Base-by-base conservation (phyloP, 1,140 invertebrate species). In the Drosophila mauritiana region DNA sequence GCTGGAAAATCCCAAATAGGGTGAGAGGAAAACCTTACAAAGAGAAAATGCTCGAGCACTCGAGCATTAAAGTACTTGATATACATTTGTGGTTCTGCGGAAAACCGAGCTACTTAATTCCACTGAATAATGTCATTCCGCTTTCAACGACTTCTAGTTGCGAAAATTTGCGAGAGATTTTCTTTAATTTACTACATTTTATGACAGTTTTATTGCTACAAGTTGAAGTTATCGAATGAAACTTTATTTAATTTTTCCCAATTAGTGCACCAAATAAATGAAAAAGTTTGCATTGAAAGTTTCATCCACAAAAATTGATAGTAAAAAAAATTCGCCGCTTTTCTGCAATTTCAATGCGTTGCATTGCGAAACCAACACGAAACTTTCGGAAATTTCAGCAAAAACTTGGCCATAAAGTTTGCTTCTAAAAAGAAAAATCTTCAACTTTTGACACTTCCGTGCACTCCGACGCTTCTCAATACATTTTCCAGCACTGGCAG, bases 401-500 rank as follows among this genome's bases (percentile, higher is more conserved):
- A 17, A 34, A 51, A 65, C 15, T 68, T 65, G 27, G 17, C 20
- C 58, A 49, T 40, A 51, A 67, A 67, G 13, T 67, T 67, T 15
- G 17, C 13, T 12, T n/a, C 13, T 4, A 10, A 6, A 10, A 3
- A 13, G 37, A 49, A 17, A 39, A 40, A 42, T 27, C 34, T 20
- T 27, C 36, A 54, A 67, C 15, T 67, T 39, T 31, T 31, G 7
- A n/a, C 51, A 54, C 34, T 49, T 56, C 48, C 7, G n/a, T 69
- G 36, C 67, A n/a, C 63, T 48, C 17, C 64, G 34, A 22, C 34
- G 49, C 65, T 55, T 49, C 64, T 22, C 36, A 48, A 46, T 37
- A 31, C 36, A 48, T 69, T 70, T 69, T 12, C 64, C 67, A 70
- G 40, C 52, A 70, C 64, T 70, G 67, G 4, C n/a, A 31, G 11